phyloP scores from a whole-genome alignment of 2,888 invertebrate genomes.

The Tipula helvola region DNA sequence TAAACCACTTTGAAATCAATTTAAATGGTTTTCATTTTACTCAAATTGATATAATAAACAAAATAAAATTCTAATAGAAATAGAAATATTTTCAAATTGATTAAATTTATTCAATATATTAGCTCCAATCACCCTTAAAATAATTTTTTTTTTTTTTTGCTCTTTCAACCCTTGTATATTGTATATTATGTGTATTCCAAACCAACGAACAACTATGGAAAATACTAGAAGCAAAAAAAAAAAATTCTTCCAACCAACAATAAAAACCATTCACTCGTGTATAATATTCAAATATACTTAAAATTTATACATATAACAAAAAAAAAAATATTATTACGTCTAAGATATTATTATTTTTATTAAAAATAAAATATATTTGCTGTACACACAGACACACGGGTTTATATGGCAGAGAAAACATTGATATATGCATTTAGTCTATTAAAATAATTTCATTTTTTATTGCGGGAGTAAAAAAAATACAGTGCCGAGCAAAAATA shows the following conservation, averaged over 20 bases:
- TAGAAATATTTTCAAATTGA: not conserved
- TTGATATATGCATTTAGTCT: not conserved
- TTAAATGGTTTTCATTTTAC: not conserved
- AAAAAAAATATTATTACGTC: not conserved
- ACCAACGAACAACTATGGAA: not conserved
- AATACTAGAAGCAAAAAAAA: not conserved
- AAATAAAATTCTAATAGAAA: not conserved
- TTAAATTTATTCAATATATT: not conserved
- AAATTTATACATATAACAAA: not conserved
- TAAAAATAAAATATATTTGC: not conserved
- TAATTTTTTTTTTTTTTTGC: not conserved
- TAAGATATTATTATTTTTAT: not conserved
- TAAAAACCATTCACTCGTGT: not conserved
- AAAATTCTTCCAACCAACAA: not conserved
- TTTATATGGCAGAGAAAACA: not conserved
- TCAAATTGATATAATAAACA: not conserved
- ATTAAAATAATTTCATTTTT: not conserved
- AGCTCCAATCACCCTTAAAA: not conserved
- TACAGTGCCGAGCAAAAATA: not conserved
- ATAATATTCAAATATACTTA: not conserved
- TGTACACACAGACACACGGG: not conserved
- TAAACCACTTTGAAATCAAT: not conserved
- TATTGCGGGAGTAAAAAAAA: not conserved
- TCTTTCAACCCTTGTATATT: not conserved
- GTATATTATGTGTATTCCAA: not conserved